These are phyloP conservation scores for Schizotus pectinicornis DNA, from an alignment of 2,888 invertebrate species.

Conservation along the genomic window DNA sequence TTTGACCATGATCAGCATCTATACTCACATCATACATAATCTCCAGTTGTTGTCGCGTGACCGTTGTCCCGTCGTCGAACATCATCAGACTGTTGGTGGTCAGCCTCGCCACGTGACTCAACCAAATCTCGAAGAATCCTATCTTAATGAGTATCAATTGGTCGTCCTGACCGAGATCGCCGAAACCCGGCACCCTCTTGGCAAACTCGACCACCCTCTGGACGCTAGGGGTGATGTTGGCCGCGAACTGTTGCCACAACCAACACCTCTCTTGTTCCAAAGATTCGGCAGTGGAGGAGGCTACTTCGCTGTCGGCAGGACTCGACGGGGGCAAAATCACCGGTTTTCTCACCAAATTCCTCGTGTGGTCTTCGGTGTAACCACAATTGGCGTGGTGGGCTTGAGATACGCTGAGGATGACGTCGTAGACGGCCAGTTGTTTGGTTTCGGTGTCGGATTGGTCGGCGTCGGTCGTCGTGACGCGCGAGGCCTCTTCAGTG, in stretches of 20 bases:
- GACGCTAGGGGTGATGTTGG: slow-evolving; percentile 86
- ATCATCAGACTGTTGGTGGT: slow-evolving; percentile 79
- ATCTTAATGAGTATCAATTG: slow-evolving; percentile 95
- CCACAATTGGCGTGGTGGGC: slow-evolving; percentile 89
- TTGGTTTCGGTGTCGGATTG: slow-evolving; percentile 57
- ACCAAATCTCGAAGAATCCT: slow-evolving; percentile 97
- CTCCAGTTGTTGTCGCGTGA: slow-evolving; percentile 83
- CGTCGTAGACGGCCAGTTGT: slow-evolving; percentile 76
- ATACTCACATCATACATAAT: slow-evolving; percentile 87
- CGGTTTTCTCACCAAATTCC: slow-evolving; percentile 72
- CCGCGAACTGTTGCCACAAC: slow-evolving; percentile 89
- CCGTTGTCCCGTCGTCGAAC: slow-evolving; percentile 87
- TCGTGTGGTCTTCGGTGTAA: slow-evolving; percentile 84
- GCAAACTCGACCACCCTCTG: slow-evolving; percentile 96
- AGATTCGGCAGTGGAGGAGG: slow-evolving; percentile 58
- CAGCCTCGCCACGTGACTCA: slow-evolving; percentile 83
- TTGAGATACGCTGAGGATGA: slow-evolving; percentile 78
- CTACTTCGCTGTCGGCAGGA: slow-evolving; percentile 58
- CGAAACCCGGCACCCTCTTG: slow-evolving; percentile 92
- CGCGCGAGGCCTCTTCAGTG: slow-evolving; percentile 61
- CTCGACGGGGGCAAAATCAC: slow-evolving; percentile 62
- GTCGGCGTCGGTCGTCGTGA: slow-evolving; percentile 58
- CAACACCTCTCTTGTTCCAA: slow-evolving; percentile 61
- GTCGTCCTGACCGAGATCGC: slow-evolving; percentile 90
- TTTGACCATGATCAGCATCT: too few species aligned